Evolutionary conservation across 2,888 invertebrate genomes (phyloP), one percentile per base, ranked within the genome.

Genomic region (Ectemnius continuus): DNA sequence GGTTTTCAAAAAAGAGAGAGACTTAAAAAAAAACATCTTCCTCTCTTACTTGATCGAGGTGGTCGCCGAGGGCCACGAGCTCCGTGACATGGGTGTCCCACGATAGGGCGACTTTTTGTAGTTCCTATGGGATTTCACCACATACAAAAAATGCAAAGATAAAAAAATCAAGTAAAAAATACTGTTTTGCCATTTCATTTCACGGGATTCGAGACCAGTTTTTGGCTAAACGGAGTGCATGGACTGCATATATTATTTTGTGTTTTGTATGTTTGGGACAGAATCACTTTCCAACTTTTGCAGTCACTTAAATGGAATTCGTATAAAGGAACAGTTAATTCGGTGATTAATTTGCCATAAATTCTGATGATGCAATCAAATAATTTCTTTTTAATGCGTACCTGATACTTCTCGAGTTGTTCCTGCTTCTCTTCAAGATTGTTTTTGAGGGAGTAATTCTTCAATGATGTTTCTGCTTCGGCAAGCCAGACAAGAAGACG

Each of bases 361-460:
- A 23, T 23, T 23, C 2, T 2, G 3, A 23, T 23, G 23, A 23
- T 23, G 23, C 3, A 23, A 23, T 23, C 5, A 16, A 4, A 20
- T 8, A 18, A n/a, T 61, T 23, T 23, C 59, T 1, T 26, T 18
- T 13, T 4, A 57, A 63, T 1, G 68, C 63, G 86, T 92, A 96
- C 97, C 95, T 97, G 97, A 91, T 97, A 98, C 91, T 96, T 96
- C 87, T 96, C 95, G 48, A 97, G 93, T 89, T 98, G 98, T 79
- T 97, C 96, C 82, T 96, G 94, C 90, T 98, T 98, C 87, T 98
- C 98, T 82, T 97, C 97, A 36, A 97, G 92, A 0, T 96, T 96
- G 59, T 96, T 94, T 88, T 96, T 96, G 5, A 96, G 94, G 45
- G 94, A 94, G 87, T 96, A 97, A 79, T 96, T 97, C 90, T 97